Evolutionary conservation across 1,140 invertebrate species (phyloP).

Genomic region (Charaxes varanes): DNA sequence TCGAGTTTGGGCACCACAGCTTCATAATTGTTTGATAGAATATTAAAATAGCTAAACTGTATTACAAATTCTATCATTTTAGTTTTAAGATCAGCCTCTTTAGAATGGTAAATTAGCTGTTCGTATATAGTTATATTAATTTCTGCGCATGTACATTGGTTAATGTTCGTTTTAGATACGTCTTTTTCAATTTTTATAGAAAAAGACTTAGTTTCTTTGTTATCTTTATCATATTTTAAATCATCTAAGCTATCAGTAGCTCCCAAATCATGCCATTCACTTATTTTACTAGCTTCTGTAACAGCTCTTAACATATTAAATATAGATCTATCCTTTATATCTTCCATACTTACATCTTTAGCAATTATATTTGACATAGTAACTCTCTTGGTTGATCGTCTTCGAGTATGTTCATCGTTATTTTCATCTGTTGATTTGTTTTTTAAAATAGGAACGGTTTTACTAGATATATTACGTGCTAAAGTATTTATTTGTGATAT

Average conservation of each 20-base stretch:
- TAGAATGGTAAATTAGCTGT: conserved; percentile 51
- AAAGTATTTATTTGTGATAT: conserved; percentile 7
- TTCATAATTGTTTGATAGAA: conserved; percentile 45
- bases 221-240: conserved; percentile 17
- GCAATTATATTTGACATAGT: conserved; percentile 36
- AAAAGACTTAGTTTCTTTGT: conserved; percentile 28
- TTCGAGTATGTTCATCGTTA: conserved; percentile 10
- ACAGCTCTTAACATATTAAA: conserved; percentile 43
- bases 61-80: conserved; percentile 62
- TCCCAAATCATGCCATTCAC: conserved; percentile 47
- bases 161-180: conserved; percentile 47
- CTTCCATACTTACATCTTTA: conserved; percentile 28
- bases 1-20: conserved; percentile 44
- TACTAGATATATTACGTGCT: conserved; percentile 8
- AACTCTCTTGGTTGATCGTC: conserved; percentile 42
- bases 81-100: conserved; percentile 51
- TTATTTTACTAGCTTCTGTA: conserved; percentile 33
- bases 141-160: conserved; percentile 51
- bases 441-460: conserved; percentile 37
- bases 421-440: conserved; percentile 16
- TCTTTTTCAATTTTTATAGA: conserved; percentile 46
- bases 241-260: conserved; percentile 46
- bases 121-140: conserved; percentile 50
- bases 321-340: conserved; percentile 24
- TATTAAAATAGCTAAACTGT: conserved; percentile 45